A percentile compares a stretch with the other conserved stretches of the same genome.
Evolutionary conservation across 1,140 invertebrate genomes (phyloP).

Genomic region (Rhysida immarginata): DNA sequence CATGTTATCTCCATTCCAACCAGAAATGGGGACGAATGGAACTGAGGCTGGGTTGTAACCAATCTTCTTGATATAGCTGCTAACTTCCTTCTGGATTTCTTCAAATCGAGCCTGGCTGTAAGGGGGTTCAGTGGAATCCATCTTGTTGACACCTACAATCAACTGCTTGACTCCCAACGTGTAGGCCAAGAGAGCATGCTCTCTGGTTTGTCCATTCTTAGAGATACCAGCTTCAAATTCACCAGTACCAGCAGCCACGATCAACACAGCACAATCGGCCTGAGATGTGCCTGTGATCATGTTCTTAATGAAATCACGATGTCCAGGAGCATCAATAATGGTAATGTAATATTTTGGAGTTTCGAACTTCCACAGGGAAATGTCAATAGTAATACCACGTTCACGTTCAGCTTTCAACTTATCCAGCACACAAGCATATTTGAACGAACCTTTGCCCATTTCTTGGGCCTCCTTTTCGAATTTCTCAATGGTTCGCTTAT

Average conservation of each 20-base stretch:
- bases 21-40: conserved; percentile 96
- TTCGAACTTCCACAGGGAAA: conserved; percentile 99
- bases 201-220: conserved; percentile 97
- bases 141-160: conserved; percentile 98
- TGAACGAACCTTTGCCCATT: conserved; percentile 96
- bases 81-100: conserved; percentile 95
- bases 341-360: conserved; percentile 95
- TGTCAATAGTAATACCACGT: conserved; percentile 99
- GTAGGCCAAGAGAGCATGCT: conserved; percentile 93
- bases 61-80: conserved; percentile 88
- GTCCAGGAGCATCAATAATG: conserved; percentile 97
- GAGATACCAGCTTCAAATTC: conserved; percentile 98
- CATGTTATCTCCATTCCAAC: conserved; percentile 99
- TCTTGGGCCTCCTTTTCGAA: conserved; percentile 92
- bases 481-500: conserved; percentile 90
- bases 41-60: conserved; percentile 94
- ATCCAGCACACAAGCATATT: conserved; percentile 96
- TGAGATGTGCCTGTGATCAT: conserved; percentile 99
- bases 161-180: conserved; percentile 96
- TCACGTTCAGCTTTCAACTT: conserved; percentile 98
- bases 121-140: conserved; percentile 95
- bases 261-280: conserved; percentile 94
- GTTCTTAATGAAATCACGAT: conserved; percentile 99
- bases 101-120: conserved; percentile 84
- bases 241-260: conserved; percentile 91